Base-by-base conservation (phyloP, 2,797 vertebrate genomes). In the Urophycis tenuis region DNA sequence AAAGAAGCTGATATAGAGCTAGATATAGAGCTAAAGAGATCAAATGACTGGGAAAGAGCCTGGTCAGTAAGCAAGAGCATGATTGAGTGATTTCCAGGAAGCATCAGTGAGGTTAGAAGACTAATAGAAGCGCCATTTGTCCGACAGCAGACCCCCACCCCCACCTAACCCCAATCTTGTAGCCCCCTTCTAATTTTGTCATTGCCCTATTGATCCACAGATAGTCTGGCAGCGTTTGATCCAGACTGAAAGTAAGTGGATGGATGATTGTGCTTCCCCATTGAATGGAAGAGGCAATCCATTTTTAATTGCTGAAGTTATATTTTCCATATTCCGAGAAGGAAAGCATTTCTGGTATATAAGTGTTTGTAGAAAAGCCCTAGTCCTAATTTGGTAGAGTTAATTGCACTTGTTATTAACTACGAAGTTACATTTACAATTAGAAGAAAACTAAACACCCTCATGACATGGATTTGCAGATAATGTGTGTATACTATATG, bases 31-130 rank as follows among this genome's bases (percentile, higher is more conserved):
- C 2, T 67, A 67, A 25, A 15, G 3, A 70, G 30, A 30, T 14
- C 3, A 69, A 74, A 36, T 64, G 74, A 78, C 72, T 53, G 74
- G 49, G 76, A 78, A 76, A n/a, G 60, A 70, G 67, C 67, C 29
- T 41, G 73, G 72, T 35, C 5, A 71, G n/a, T 31, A 14, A 71
- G 31, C 31, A 39, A 12, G 29, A 12, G 39, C 22, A 41, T 39
- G 33, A 33, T 31, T 74, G 76, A 71, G 67, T 32, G 75, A 31
- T 34, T 80, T 84, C 74, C 75, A 76, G 72, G 72, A 81, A 84
- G 83, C 76, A 79, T 39, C 5, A 6, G 39, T 77, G 77, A 78
- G 80, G 78, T 80, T 75, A 83, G 49, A 74, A 78, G 78, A 80
- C 75, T 79, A 84, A 81, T 82, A 78, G 79, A 77, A 45, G 60